These are phyloP conservation scores for Lutjanus campechanus DNA, from an alignment of 2,797 vertebrate species.

Conservation along the genomic window DNA sequence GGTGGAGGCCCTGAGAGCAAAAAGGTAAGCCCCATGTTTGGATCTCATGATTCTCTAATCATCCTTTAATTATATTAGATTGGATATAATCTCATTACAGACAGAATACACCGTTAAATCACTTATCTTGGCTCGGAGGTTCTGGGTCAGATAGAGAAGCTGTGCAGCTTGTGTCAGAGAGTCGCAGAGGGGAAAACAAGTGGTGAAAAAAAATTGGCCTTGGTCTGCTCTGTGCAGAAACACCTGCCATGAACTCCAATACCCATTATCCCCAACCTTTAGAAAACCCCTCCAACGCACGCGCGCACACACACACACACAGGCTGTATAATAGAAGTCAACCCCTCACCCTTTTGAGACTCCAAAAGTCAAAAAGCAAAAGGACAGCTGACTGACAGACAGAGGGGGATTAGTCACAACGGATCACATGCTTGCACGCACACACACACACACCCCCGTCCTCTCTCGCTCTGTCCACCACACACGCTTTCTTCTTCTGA, in stretches of 20 bases:
- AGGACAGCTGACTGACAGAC: slow-evolving; percentile 78
- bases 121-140: slow-evolving; percentile 37
- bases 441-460: slow-evolving; percentile 30
- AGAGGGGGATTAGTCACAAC: slow-evolving; percentile 77
- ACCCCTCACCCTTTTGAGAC: slow-evolving; percentile 62
- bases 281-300: slow-evolving; percentile 45
- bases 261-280: slow-evolving; percentile 68
- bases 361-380: slow-evolving; percentile 77
- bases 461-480: slow-evolving; percentile 17
- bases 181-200: slow-evolving; percentile 17
- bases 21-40: slow-evolving; percentile 29
- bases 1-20: slow-evolving; percentile 9
- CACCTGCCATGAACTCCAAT: slow-evolving; percentile 73
- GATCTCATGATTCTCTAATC: slow-evolving; percentile 47
- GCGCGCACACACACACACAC: slow-evolving; percentile 31
- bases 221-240: slow-evolving; percentile 37
- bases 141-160: slow-evolving; percentile 31
- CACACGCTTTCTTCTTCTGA: slow-evolving; percentile 42
- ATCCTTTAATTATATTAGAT: slow-evolving; percentile 44
- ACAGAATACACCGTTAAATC: slow-evolving; percentile 51
- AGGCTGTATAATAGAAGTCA: slow-evolving; percentile 54
- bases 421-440: slow-evolving; percentile 72
- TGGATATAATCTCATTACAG: slow-evolving; percentile 58
- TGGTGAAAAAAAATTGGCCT: not conserved
- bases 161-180: slow-evolving; percentile 7